Evolutionary conservation across 1,140 invertebrate species (phyloP).

Genomic region (Pomacea maculata): DNA sequence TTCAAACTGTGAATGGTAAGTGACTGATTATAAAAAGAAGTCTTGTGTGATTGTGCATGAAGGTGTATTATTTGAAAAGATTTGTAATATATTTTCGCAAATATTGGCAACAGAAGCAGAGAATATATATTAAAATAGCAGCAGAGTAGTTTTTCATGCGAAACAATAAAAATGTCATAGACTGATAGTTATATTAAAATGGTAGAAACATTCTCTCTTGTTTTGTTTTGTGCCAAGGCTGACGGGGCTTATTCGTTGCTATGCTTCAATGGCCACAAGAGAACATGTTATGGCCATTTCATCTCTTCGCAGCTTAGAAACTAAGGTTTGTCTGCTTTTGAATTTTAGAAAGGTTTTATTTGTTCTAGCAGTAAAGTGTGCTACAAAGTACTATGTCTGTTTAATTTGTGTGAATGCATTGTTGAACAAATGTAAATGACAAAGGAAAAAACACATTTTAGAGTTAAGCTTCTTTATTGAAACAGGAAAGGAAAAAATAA

Average conservation of each 20-base stretch:
- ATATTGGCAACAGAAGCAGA: no score
- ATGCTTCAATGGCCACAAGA: constrained; percentile 72
- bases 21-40: background rate
- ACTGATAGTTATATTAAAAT: no score
- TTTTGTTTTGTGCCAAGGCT: constrained; percentile 66
- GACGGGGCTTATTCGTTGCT: constrained; percentile 76
- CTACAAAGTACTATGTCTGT: background rate
- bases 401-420: background rate
- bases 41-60: no score
- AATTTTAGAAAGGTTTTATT: background rate
- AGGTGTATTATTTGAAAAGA: no score
- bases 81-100: no score
- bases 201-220: background rate
- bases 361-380: background rate
- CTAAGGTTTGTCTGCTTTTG: constrained; percentile 39
- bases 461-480: no score
- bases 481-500: no score
- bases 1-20: constrained; percentile 69
- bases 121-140: no score
- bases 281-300: constrained; percentile 74
- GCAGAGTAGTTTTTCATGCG: no score
- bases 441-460: no score
- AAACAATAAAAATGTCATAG: no score
- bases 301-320: constrained; percentile 73
- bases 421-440: background rate